Base-by-base conservation (phyloP, 2,888 invertebrate species). In the Drosophila nigritarsus region DNA sequence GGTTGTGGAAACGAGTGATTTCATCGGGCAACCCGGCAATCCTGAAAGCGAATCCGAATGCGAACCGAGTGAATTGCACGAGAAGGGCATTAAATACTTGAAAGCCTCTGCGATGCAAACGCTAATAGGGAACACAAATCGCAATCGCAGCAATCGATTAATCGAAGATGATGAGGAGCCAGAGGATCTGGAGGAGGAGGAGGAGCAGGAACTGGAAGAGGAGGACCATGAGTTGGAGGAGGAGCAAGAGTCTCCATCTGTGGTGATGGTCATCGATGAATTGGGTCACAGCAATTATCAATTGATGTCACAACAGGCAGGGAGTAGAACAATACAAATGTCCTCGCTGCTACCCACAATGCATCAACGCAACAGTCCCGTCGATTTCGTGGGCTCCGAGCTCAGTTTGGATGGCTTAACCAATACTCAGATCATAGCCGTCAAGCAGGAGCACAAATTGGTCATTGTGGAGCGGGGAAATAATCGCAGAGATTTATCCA, bases 241-340 rank as follows among this genome's bases (percentile, higher is more conserved):
- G 24, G 80, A 78, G 7, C 84, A 80, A 20, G 82, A 86, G 40
- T 56, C 82, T 9, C 80, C 84, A 29, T 91, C 92, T 13, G 90
- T 93, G 42, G 92, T 92, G 7, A 92, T 93, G 92, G 92, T 93
- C 9, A 92, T 93, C 38, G 92, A 91, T 66, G 89, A 88, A 2
- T 72, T 92, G 36, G 83, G 78, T 13, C 86, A 82, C 9, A 76
- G 65, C 20, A 81, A 78, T 38, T 73, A 83, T 81, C 90, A 89
- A 60, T 65, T 77, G 32, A 67, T 85, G 62, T 75, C 83, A 15
- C 84, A 87, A 62, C 82, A 87, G 34, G 2, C 78, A 75, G 58
- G 64, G 38, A 61, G 67, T 8, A 65, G 78, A 32, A 70, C 60
- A 4, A 51, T 78, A 32, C 75, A 79, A n/a, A 63, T 89, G 32